Evolutionary conservation across 2,888 invertebrate genomes (phyloP), one percentile per base, ranked within the genome.

Genomic region (Thereva nobilitata): DNA sequence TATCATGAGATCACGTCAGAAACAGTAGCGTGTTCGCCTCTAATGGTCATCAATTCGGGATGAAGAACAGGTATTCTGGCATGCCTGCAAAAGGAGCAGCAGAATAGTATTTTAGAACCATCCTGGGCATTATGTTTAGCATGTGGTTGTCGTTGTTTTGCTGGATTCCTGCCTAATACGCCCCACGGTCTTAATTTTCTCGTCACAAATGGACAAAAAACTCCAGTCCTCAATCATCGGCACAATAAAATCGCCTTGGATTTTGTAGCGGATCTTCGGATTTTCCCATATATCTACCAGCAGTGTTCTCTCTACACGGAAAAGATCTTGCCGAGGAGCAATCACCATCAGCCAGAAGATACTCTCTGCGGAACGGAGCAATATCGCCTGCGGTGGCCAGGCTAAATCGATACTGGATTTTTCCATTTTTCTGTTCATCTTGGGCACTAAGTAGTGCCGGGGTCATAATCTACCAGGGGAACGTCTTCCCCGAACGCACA

Each of bases 101-200:
- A 38, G 50, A 50, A 61, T 34, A 40, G 50, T 23, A 23, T 61
- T 61, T 61, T 50, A 34, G 50, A 61, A 61, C 61, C 61, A 23
- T 23, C 61, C 42, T 61, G 61, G 41, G 23, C 23, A 61, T 61
- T 61, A 61, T 50, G 41, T 9, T 37, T n/a, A 50, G 45, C 50
- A 50, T 61, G 61, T 61, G 61, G 61, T 50, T 23, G 49, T 53
- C 23, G 23, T 53, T 50, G 49, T 61, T 41, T 23, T 23, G 10
- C 9, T 8, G 50, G 34, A 23, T 47, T 47, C n/a, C 49, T 40
- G 50, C 53, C 52, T 53, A 64, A 64, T 64, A 49, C 64, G 53
- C 52, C 64, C 64, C 64, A 53, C 64, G 64, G 64, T 53, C 64
- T 64, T 64, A 64, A 64, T 64, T 64, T 64, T 64, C 64, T 64